Conservation (phyloP, 2,888 invertebrate species). For the Diaprepes abbreviatus region DNA sequence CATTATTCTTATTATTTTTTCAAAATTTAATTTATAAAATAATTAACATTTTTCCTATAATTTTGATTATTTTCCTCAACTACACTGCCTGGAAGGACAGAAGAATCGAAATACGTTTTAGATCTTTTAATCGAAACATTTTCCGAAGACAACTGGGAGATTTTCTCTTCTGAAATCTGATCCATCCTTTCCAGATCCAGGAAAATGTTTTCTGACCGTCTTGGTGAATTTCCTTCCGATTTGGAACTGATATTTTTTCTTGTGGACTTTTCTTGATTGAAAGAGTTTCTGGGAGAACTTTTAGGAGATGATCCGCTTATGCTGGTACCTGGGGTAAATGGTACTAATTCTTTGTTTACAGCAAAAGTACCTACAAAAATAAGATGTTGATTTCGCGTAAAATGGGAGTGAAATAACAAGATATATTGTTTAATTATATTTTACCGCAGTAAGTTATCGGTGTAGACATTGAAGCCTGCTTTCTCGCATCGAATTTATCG, state of each 20-base stretch:
- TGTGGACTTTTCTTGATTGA: not conserved
- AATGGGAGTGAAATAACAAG: no score
- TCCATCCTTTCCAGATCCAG: constrained; percentile 17
- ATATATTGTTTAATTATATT: no score
- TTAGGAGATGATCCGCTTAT: constrained; percentile 11
- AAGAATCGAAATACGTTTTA: constrained; percentile 2
- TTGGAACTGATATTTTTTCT: constrained; percentile 15
- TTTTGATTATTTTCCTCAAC: constrained; percentile 9
- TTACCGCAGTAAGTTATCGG: constrained; percentile 47
- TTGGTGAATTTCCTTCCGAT: constrained; percentile 29
- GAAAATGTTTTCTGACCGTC: constrained; percentile 8
- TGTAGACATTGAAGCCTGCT: constrained; percentile 31
- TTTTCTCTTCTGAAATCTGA: constrained; percentile 45
- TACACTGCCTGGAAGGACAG: constrained; percentile 14
- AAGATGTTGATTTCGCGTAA: no score
- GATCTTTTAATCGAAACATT: constrained; percentile 33
- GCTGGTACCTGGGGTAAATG: constrained; percentile 15
- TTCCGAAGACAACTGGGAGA: constrained; percentile 28
- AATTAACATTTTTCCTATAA: not conserved
- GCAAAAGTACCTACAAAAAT: constrained; percentile 45
- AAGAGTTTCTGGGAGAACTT: constrained; percentile 19
- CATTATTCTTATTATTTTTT: not conserved
- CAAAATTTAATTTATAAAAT: not conserved
- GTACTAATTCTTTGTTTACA: constrained; percentile 45
- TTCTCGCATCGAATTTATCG: constrained; percentile 34